phyloP scores from a whole-genome alignment of 2,113 vertebrate species.

The Fulmarus glacialis region DNA sequence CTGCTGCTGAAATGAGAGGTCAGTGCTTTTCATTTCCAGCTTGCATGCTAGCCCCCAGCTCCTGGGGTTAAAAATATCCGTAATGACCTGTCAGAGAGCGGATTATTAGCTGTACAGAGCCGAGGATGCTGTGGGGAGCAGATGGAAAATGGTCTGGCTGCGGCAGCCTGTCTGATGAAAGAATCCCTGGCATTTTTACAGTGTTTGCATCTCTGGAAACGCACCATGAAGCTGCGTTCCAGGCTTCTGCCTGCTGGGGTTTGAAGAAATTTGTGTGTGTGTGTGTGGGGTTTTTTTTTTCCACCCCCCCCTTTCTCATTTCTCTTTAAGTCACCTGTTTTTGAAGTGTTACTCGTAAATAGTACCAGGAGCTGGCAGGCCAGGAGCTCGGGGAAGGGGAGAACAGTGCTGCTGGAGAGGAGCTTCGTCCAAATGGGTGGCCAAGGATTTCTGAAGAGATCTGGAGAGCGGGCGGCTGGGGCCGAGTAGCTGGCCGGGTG shows the following conservation, averaged over 20 bases:
- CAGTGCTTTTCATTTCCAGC: constrained; percentile 69
- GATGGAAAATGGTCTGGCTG: constrained; percentile 74
- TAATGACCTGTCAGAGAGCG: constrained; percentile 69
- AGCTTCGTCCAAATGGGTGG: not conserved
- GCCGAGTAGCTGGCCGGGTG: not conserved
- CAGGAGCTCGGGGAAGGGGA: not conserved
- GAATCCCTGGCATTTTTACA: constrained; percentile 72
- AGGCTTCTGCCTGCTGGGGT: constrained; percentile 54
- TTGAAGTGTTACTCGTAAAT: not conserved
- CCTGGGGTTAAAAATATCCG: constrained; percentile 71
- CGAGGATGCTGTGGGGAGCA: constrained; percentile 63
- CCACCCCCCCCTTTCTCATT: not conserved
- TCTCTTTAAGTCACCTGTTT: constrained; percentile 42
- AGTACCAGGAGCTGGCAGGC: not conserved
- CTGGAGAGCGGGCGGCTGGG: not conserved
- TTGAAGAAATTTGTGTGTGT: constrained; percentile 19
- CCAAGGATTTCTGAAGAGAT: not conserved
- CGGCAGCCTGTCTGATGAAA: constrained; percentile 68
- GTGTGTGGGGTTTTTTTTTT: not conserved
- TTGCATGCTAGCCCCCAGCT: constrained; percentile 33
- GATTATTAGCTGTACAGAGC: constrained; percentile 71
- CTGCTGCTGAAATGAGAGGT: constrained; percentile 59
- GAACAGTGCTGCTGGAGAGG: not conserved
- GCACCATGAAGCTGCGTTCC: constrained; percentile 55
- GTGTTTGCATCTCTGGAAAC: constrained; percentile 67